A percentile compares a stretch with the other conserved stretches of the same genome.
Conservation (phyloP, 2,797 vertebrate genomes). For the Channallabes apus region DNA sequence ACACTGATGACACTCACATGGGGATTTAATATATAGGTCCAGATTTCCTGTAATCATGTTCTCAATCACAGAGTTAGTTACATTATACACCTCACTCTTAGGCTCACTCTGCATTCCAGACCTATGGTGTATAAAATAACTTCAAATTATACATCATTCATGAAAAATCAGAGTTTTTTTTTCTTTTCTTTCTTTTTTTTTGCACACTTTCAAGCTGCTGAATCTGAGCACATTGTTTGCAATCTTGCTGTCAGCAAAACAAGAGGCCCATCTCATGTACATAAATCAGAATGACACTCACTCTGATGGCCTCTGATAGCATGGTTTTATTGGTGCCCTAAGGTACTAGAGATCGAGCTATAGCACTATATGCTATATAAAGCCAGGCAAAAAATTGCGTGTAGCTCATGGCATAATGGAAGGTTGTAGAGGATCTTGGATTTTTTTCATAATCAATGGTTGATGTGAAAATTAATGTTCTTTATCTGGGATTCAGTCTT, state of each 20-base stretch:
- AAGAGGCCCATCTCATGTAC: slow-evolving; percentile 50
- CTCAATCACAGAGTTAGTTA: background rate
- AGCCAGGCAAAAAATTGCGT: slow-evolving; percentile 24
- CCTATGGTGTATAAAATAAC: slow-evolving; percentile 8
- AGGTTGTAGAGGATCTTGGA: background rate
- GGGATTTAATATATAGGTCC: background rate
- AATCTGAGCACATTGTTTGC: slow-evolving; percentile 46
- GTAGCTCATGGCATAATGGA: slow-evolving; percentile 27
- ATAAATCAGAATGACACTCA: slow-evolving; percentile 56
- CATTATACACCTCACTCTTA: background rate
- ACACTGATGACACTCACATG: background rate
- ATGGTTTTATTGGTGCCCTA: slow-evolving; percentile 54
- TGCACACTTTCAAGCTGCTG: slow-evolving; percentile 35
- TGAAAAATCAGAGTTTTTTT: slow-evolving; percentile 8
- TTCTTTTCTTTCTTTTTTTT: background rate
- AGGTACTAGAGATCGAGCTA: slow-evolving; percentile 44
- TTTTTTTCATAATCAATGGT: background rate
- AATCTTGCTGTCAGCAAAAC: slow-evolving; percentile 55
- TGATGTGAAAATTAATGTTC: slow-evolving; percentile 4
- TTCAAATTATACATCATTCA: slow-evolving; percentile 5
- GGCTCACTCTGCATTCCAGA: background rate
- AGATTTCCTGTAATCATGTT: background rate
- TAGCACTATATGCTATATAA: slow-evolving; percentile 33
- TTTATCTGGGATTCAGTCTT: slow-evolving; percentile 3
- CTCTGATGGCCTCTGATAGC: slow-evolving; percentile 55